A percentile compares a stretch with the other conserved stretches of the same genome.
These are phyloP conservation scores for Rhagologus leucostigma DNA, from an alignment of 2,113 vertebrate genomes.

Conservation along the genomic window DNA sequence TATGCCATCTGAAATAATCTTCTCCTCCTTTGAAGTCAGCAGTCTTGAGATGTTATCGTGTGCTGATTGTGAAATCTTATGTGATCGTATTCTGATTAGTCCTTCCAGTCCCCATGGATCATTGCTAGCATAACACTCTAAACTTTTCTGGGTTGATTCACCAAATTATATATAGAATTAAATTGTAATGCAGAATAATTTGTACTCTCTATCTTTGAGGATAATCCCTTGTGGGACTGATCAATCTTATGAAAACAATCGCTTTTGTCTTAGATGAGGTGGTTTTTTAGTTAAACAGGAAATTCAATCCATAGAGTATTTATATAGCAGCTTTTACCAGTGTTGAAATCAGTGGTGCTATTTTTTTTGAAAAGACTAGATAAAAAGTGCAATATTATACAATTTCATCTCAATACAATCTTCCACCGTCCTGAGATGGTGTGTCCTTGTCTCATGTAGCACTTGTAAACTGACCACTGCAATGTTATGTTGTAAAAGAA, in stretches of 20 bases:
- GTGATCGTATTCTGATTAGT: not conserved
- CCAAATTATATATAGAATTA: not conserved
- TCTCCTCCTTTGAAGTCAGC: not conserved
- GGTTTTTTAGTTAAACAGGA: not conserved
- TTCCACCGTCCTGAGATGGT: not conserved
- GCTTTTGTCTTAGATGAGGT: not conserved
- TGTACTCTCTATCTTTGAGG: not conserved
- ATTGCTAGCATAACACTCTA: not conserved
- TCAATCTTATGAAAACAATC: not conserved
- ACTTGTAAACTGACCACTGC: not conserved
- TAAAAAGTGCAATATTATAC: not conserved
- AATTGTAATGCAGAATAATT: not conserved
- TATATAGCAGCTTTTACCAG: not conserved
- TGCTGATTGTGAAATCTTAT: not conserved
- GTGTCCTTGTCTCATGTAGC: not conserved
- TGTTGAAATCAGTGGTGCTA: not conserved
- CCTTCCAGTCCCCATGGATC: not conserved
- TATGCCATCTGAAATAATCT: not conserved
- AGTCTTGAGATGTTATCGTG: not conserved
- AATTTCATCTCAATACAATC: not conserved
- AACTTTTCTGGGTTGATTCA: not conserved
- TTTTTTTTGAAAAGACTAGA: not conserved
- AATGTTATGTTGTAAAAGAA: not conserved
- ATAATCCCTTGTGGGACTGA: not conserved
- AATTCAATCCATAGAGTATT: not conserved